Evolutionary conservation across 1,140 invertebrate species (phyloP).

Genomic region (Trinorchestia longiramus): DNA sequence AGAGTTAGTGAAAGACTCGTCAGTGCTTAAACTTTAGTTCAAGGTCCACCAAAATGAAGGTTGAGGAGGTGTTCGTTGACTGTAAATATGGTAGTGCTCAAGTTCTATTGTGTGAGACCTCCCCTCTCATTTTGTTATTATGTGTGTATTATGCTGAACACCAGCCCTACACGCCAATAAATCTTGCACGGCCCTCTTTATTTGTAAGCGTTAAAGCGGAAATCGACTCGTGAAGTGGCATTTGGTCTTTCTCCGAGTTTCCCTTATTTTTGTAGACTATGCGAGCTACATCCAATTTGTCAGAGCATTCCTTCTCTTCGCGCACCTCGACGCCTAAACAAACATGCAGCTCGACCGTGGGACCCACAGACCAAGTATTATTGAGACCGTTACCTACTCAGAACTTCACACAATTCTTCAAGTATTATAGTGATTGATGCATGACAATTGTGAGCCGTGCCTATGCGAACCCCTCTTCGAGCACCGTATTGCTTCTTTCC

Average conservation of each 20-base stretch:
- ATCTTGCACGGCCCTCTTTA: slow-evolving; percentile 39
- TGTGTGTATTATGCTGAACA: not conserved
- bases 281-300: slow-evolving; percentile 53
- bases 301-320: slow-evolving; percentile 12
- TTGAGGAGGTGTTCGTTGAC: not conserved
- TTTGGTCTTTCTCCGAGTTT: not conserved
- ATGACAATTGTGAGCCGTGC: slow-evolving; percentile 24
- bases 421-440: slow-evolving; percentile 17
- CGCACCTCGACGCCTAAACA: not conserved
- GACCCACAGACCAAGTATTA: not conserved
- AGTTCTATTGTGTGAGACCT: not conserved
- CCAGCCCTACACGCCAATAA: slow-evolving; percentile 13
- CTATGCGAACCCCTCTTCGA: not conserved
- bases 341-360: slow-evolving; percentile 37
- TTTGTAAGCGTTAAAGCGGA: slow-evolving; percentile 50
- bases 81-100: not conserved
- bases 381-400: slow-evolving; percentile 34
- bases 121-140: not conserved
- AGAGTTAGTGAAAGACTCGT: not conserved
- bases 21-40: not conserved
- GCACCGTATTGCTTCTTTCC: not conserved
- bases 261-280: slow-evolving; percentile 46
- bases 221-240: slow-evolving; percentile 38
- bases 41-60: not conserved
- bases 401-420: slow-evolving; percentile 25